Evolutionary conservation across 2,113 vertebrate genomes (phyloP).

Genomic region (Gobius niger): DNA sequence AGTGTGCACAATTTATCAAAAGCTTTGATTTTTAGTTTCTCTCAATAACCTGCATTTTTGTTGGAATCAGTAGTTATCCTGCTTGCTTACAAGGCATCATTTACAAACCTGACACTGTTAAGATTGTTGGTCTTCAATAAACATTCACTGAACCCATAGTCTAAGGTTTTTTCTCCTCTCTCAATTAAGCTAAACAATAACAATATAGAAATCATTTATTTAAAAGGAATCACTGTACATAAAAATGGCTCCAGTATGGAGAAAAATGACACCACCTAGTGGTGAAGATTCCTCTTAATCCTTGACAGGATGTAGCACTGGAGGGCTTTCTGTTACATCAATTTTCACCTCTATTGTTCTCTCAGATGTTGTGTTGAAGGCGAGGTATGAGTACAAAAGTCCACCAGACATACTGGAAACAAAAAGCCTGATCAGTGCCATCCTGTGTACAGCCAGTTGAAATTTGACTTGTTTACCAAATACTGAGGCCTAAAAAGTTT

Average conservation of each 20-base stretch:
- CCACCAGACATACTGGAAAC: slow-evolving; percentile 85
- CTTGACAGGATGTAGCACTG: background rate
- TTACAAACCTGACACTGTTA: slow-evolving; percentile 61
- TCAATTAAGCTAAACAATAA: slow-evolving; percentile 2
- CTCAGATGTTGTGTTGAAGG: slow-evolving; percentile 59
- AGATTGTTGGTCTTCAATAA: slow-evolving; percentile 76
- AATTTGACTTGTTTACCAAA: slow-evolving; percentile 79
- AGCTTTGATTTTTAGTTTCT: slow-evolving; percentile 57
- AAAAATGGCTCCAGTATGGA: slow-evolving; percentile 58
- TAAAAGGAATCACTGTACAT: slow-evolving; percentile 1
- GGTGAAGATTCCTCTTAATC: slow-evolving; percentile 25
- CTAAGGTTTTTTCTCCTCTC: background rate
- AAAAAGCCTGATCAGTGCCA: background rate
- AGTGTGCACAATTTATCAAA: slow-evolving; percentile 58
- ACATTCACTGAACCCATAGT: slow-evolving; percentile 57
- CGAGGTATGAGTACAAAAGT: slow-evolving; percentile 84
- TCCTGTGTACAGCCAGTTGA: background rate
- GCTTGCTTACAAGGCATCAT: slow-evolving; percentile 67
- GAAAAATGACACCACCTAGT: slow-evolving; percentile 36
- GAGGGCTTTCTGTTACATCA: slow-evolving; percentile 15
- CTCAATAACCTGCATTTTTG: slow-evolving; percentile 55
- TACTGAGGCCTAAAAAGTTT: slow-evolving; percentile 91
- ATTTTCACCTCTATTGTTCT: slow-evolving; percentile 28
- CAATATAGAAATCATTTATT: background rate
- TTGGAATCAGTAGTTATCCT: slow-evolving; percentile 44